These are phyloP conservation scores for Sarcophaga subvicina DNA, from an alignment of 2,888 invertebrate species.

Conservation along the genomic window DNA sequence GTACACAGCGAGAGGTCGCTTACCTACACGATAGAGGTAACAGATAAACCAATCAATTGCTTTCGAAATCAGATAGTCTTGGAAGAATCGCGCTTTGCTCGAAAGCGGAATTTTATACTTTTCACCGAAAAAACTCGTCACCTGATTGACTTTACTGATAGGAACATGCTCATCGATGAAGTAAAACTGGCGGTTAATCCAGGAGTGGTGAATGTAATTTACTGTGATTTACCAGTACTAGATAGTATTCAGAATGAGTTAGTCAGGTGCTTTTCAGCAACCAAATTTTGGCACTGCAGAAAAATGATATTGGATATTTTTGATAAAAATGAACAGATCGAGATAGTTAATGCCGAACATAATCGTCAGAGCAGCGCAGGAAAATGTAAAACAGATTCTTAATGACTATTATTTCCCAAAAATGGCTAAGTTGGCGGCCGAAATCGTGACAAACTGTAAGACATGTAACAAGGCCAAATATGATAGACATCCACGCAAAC, in stretches of 20 bases:
- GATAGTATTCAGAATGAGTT: slow-evolving; percentile 54
- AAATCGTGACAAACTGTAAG: slow-evolving; percentile 61
- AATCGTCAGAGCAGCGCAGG: slow-evolving; percentile 46
- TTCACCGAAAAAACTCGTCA: not conserved
- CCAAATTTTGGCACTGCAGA: slow-evolving; percentile 56
- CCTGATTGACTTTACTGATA: slow-evolving; percentile 46
- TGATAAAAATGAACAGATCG: slow-evolving; percentile 26
- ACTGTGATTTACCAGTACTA: slow-evolving; percentile 57
- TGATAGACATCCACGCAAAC: slow-evolving; percentile 68
- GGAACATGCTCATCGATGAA: slow-evolving; percentile 18
- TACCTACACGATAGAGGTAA: slow-evolving; percentile 65
- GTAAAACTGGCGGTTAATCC: slow-evolving; percentile 25
- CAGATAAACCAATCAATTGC: slow-evolving; percentile 69
- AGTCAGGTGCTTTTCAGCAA: slow-evolving; percentile 39
- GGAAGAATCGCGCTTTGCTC: slow-evolving; percentile 36
- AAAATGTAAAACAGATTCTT: slow-evolving; percentile 68
- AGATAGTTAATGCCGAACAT: slow-evolving; percentile 23
- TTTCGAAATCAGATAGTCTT: slow-evolving; percentile 70
- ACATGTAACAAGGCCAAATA: slow-evolving; percentile 64
- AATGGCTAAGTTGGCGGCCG: slow-evolving; percentile 47
- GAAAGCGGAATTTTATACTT: not conserved
- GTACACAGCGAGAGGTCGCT: slow-evolving; percentile 62
- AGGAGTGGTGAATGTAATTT: slow-evolving; percentile 57
- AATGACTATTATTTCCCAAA: slow-evolving; percentile 59
- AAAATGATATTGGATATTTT: slow-evolving; percentile 6